Evolutionary conservation across 2,888 invertebrate genomes (phyloP).

Genomic region (Mantis religiosa): DNA sequence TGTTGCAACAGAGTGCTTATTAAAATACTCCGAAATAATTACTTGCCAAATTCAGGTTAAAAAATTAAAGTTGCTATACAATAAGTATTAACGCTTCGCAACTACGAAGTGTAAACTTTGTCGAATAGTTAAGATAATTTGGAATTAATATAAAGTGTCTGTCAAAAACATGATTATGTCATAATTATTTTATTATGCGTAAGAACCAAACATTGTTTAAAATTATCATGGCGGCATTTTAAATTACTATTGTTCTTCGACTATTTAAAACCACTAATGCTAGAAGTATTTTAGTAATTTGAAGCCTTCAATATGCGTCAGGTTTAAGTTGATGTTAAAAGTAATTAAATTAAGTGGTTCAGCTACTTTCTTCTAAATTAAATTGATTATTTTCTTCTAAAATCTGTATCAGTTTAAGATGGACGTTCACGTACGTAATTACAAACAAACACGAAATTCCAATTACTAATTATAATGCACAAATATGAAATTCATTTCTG

Average conservation of each 20-base stretch:
- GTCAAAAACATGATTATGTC: neutral
- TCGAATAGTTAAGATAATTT: neutral
- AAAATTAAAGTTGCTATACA: neutral
- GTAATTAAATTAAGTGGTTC: too few relatives aligned
- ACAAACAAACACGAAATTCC: too few relatives aligned
- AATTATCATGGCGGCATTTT: neutral
- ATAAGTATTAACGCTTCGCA: neutral
- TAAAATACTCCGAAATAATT: neutral
- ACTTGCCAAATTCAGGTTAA: neutral
- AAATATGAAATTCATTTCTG: too few relatives aligned
- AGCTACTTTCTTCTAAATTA: too few relatives aligned
- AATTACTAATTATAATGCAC: too few relatives aligned
- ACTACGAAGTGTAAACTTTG: too few relatives aligned
- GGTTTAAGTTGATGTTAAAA: too few relatives aligned
- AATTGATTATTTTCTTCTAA: too few relatives aligned
- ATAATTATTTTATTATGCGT: neutral
- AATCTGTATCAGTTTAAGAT: too few relatives aligned
- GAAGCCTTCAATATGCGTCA: too few relatives aligned
- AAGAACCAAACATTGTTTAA: neutral
- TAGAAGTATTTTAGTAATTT: neutral
- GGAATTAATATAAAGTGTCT: neutral
- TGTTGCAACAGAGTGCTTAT: too few relatives aligned
- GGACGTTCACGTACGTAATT: too few relatives aligned
- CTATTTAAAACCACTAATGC: neutral
- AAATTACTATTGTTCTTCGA: neutral